phyloP scores from a whole-genome alignment of 2,888 invertebrate genomes.

The Pterobdella sp. region DNA sequence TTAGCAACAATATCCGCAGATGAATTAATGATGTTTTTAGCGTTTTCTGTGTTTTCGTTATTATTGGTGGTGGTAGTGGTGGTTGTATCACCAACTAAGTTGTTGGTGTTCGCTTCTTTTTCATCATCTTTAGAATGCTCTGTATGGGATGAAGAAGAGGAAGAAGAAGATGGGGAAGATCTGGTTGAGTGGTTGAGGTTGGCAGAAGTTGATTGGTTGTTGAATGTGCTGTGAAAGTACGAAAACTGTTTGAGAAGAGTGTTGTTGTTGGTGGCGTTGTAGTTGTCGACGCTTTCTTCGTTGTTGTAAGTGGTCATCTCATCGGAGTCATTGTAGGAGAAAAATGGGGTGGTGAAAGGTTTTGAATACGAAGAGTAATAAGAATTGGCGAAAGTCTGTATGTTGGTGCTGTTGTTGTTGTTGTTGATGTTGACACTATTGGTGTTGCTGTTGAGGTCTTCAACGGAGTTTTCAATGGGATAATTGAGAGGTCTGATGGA shows the following conservation, averaged over 20 bases:
- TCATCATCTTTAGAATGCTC: constrained; percentile 14
- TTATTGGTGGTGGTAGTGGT: not conserved
- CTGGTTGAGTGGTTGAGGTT: not conserved
- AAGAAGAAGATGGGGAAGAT: constrained; percentile 10
- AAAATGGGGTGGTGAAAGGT: constrained; percentile 10
- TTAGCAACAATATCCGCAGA: not conserved
- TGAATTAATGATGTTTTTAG: not conserved
- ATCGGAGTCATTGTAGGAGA: not conserved
- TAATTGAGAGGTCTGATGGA: not conserved
- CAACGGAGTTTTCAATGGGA: not conserved
- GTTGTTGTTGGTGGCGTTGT: constrained; percentile 5
- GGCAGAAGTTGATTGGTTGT: not conserved
- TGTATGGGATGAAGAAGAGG: constrained; percentile 10
- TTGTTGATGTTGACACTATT: constrained; percentile 1
- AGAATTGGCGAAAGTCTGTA: not conserved
- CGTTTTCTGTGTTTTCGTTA: not conserved
- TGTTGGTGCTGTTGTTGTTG: constrained; percentile 20
- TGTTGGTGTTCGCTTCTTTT: not conserved
- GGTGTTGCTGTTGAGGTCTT: not conserved
- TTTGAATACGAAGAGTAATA: not conserved
- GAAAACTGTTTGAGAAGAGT: not conserved
- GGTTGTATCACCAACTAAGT: too few relatives aligned
- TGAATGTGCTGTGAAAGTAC: not conserved
- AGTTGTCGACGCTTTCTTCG: not conserved
- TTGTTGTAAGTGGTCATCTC: constrained; percentile 9